phyloP scores from a whole-genome alignment of 2,797 vertebrate species.

The Brotula barbata region DNA sequence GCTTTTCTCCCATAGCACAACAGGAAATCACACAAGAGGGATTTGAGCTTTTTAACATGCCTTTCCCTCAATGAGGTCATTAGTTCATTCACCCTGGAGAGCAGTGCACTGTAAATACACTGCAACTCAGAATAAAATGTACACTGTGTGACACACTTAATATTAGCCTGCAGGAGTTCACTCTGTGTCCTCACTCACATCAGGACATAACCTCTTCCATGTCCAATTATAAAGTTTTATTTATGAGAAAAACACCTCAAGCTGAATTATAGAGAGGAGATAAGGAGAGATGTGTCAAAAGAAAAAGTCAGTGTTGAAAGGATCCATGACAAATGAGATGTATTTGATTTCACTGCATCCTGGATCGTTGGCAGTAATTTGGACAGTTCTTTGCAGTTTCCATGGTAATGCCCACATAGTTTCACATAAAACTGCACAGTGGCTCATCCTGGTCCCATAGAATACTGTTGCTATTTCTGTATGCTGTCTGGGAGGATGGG shows the following conservation, averaged over 20 bases:
- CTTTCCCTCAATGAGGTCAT: slow-evolving; percentile 37
- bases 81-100: slow-evolving; percentile 35
- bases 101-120: slow-evolving; percentile 22
- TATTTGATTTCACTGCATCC: slow-evolving; percentile 17
- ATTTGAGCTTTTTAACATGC: slow-evolving; percentile 59
- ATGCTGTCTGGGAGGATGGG: slow-evolving; percentile 15
- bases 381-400: slow-evolving; percentile 57
- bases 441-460: slow-evolving; percentile 38
- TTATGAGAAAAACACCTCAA: slow-evolving; percentile 6
- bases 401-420: slow-evolving; percentile 58
- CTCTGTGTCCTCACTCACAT: slow-evolving; percentile 17
- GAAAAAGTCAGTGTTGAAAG: slow-evolving; percentile 25
- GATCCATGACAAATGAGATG: slow-evolving; percentile 22
- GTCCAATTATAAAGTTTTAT: slow-evolving; percentile 14
- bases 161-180: slow-evolving; percentile 15
- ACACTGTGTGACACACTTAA: slow-evolving; percentile 6
- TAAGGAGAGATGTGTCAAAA: not conserved
- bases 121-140: slow-evolving; percentile 12
- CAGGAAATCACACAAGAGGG: slow-evolving; percentile 62
- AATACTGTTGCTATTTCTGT: slow-evolving; percentile 55
- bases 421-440: slow-evolving; percentile 43
- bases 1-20: slow-evolving; percentile 49
- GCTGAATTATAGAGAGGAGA: not conserved
- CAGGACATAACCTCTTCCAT: slow-evolving; percentile 12
- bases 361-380: slow-evolving; percentile 44